Percentiles rank a stretch among this genome's conserved stretches.
Conservation (phyloP, 1,140 invertebrate species). For the Rhagoletis pomonella region DNA sequence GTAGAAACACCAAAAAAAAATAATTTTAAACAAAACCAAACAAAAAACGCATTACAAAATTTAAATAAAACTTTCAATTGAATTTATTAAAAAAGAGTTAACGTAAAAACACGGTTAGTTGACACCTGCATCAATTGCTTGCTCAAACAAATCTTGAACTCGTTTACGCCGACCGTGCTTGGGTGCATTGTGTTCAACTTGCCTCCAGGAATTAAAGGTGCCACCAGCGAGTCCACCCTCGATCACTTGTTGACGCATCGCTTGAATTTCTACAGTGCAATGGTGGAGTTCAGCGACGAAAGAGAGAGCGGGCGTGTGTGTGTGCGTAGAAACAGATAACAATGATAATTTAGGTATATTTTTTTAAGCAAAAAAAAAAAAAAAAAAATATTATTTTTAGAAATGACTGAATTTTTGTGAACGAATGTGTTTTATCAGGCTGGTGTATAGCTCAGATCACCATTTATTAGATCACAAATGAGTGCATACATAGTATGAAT, state of each 20-base stretch:
- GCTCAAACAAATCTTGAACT: conserved; percentile 45
- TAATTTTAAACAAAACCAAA: background rate
- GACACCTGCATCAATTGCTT: background rate
- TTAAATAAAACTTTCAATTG: background rate
- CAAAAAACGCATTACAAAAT: conserved; percentile 27
- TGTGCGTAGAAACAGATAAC: background rate
- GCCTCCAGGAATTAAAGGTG: conserved; percentile 65
- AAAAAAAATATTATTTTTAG: background rate
- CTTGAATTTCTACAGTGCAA: conserved; percentile 66
- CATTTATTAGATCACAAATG: conserved; percentile 10
- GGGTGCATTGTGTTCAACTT: conserved; percentile 62
- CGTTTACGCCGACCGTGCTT: conserved; percentile 26
- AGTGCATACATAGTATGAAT: background rate
- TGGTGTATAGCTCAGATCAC: background rate
- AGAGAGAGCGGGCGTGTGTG: background rate
- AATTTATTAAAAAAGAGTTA: background rate
- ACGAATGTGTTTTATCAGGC: conserved; percentile 9
- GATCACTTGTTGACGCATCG: conserved; percentile 68
- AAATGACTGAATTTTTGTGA: background rate
- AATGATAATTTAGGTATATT: background rate
- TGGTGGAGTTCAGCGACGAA: background rate
- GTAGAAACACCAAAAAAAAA: background rate
- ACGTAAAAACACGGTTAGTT: background rate
- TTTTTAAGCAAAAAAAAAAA: background rate
- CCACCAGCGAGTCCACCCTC: conserved; percentile 57